Conservation (phyloP, 2,888 invertebrate genomes). For the Thera britannica region DNA sequence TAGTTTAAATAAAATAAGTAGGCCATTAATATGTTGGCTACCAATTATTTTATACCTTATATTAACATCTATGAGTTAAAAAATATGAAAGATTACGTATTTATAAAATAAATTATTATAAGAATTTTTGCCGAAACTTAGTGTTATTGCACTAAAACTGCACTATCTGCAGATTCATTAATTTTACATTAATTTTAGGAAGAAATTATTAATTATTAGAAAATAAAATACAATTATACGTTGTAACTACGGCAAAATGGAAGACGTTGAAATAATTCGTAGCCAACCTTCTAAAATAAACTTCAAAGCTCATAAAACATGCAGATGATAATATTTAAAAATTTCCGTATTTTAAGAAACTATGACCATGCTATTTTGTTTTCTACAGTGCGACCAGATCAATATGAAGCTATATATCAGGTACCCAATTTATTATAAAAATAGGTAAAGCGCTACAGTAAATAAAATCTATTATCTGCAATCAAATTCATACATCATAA, state of each 20-base stretch:
- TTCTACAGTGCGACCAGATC: constrained; percentile 38
- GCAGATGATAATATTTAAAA: constrained; percentile 45
- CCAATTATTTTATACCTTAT: constrained; percentile 73
- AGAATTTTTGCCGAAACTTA: constrained; percentile 61
- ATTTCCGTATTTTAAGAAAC: constrained; percentile 26
- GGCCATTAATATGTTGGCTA: constrained; percentile 80
- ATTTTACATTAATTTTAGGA: constrained; percentile 46
- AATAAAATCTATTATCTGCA: constrained; percentile 25
- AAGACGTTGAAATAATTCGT: constrained; percentile 83
- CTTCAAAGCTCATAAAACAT: constrained; percentile 64
- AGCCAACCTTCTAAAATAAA: constrained; percentile 79
- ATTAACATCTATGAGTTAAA: constrained; percentile 45
- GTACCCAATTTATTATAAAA: constrained; percentile 31
- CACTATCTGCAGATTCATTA: constrained; percentile 66
- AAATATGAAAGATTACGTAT: constrained; percentile 54
- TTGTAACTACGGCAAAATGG: constrained; percentile 67
- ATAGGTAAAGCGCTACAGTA: constrained; percentile 31
- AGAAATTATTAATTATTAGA: constrained; percentile 38
- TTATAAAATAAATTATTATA: constrained; percentile 71
- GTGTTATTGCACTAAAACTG: constrained; percentile 79
- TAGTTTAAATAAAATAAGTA: constrained; percentile 65
- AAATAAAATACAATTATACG: constrained; percentile 43
- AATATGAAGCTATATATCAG: constrained; percentile 21
- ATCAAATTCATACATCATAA: constrained; percentile 5
- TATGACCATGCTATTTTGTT: constrained; percentile 40